These are phyloP conservation scores for Electrophaes corylata DNA, from an alignment of 2,888 invertebrate genomes.

Conservation along the genomic window DNA sequence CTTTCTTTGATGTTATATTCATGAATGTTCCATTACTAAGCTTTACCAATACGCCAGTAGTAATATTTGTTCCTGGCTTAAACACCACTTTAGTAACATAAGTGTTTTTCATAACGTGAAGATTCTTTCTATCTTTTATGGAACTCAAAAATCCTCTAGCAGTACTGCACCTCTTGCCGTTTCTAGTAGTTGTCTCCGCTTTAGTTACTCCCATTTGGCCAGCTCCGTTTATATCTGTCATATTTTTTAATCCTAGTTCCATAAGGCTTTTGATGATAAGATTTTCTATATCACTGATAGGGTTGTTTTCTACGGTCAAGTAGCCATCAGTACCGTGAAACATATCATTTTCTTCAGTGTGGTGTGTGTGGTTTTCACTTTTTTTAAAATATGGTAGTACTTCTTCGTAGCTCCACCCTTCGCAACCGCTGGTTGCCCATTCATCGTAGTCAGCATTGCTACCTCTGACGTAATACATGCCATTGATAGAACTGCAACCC, in stretches of 20 bases:
- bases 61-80: conserved; percentile 70
- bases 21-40: conserved; percentile 63
- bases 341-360: conserved; percentile 44
- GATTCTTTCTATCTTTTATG: conserved; percentile 63
- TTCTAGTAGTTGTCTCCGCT: conserved; percentile 69
- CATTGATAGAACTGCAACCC: conserved; percentile 84
- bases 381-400: conserved; percentile 79
- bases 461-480: conserved; percentile 84
- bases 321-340: conserved; percentile 70
- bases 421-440: conserved; percentile 81
- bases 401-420: conserved; percentile 84
- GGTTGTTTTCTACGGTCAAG: conserved; percentile 62
- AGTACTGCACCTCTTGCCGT: conserved; percentile 77
- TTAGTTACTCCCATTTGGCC: conserved; percentile 77
- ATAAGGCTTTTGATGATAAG: conserved; percentile 63
- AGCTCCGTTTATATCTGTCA: conserved; percentile 67
- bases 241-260: conserved; percentile 68
- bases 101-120: conserved; percentile 78
- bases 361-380: conserved; percentile 66
- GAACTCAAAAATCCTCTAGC: conserved; percentile 80
- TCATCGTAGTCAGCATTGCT: conserved; percentile 79
- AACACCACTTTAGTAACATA: conserved; percentile 82
- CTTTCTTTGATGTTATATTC: conserved; percentile 66
- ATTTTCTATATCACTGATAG: conserved; percentile 49
- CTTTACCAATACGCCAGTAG: conserved; percentile 66